These are phyloP conservation scores for Neopelma chrysocephalum DNA, from an alignment of 2,797 vertebrate species.

Conservation along the genomic window DNA sequence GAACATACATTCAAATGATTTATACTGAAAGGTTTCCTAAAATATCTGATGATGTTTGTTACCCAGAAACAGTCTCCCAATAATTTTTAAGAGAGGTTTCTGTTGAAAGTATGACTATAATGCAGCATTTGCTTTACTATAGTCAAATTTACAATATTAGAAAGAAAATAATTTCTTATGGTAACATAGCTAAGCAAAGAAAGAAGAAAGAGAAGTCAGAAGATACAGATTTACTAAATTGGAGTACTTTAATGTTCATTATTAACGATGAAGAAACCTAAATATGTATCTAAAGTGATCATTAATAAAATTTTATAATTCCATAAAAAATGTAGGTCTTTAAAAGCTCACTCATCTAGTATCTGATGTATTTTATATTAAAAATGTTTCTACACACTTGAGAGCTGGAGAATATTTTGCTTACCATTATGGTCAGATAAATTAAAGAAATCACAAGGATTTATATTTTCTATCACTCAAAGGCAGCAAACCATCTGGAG, in stretches of 20 bases:
- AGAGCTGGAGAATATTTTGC: not conserved
- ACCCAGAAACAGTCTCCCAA: not conserved
- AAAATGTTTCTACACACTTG: not conserved
- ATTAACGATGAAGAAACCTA: not conserved
- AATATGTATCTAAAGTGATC: not conserved
- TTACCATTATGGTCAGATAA: not conserved
- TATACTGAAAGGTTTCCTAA: constrained; percentile 2
- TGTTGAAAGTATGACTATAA: not conserved
- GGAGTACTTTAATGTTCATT: not conserved
- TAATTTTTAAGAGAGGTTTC: not conserved
- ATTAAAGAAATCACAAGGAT: not conserved
- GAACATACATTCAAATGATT: not conserved
- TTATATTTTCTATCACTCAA: not conserved
- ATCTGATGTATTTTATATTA: not conserved
- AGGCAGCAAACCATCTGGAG: not conserved
- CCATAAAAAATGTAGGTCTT: not conserved
- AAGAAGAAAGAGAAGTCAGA: not conserved
- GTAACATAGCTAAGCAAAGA: not conserved
- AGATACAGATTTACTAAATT: not conserved
- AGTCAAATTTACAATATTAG: not conserved
- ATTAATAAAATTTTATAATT: not conserved
- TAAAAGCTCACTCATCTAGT: not conserved
- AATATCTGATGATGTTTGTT: not conserved
- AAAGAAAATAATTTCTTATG: not conserved
- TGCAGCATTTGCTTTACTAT: not conserved